These are phyloP conservation scores for Mimachlamys varia DNA, from an alignment of 2,888 invertebrate genomes.

Conservation along the genomic window DNA sequence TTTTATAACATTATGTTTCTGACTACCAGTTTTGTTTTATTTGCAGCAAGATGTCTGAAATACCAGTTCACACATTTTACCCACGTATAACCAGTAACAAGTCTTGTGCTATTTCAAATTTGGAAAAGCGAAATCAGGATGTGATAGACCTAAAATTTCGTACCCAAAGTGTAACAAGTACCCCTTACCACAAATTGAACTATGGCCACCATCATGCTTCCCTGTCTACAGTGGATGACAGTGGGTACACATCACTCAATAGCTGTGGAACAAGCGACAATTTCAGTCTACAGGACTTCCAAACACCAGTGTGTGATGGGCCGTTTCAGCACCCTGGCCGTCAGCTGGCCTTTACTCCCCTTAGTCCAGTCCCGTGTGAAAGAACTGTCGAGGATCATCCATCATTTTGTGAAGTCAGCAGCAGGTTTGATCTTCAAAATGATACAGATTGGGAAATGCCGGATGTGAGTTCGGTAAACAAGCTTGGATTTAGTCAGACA, in stretches of 20 bases:
- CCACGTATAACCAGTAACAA: background rate
- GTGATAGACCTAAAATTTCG: background rate
- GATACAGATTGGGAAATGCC: slow-evolving; percentile 19
- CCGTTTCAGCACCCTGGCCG: background rate
- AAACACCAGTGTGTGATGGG: background rate
- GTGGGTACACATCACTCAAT: background rate
- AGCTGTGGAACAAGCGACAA: background rate
- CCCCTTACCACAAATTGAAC: background rate
- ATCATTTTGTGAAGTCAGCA: background rate
- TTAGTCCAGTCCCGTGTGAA: background rate
- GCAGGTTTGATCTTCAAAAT: background rate
- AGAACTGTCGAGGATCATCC: background rate
- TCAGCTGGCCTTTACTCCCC: background rate
- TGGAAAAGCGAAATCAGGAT: background rate
- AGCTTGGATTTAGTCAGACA: background rate
- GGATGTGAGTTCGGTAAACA: background rate
- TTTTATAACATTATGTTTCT: too few relatives aligned
- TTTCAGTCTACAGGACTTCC: background rate
- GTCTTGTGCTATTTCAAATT: background rate
- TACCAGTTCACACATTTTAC: slow-evolving; percentile 12
- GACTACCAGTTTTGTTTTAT: too few relatives aligned
- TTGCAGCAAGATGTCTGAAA: slow-evolving; percentile 5
- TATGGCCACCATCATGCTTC: background rate
- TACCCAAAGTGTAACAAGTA: background rate
- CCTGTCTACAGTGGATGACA: background rate